phyloP scores from a whole-genome alignment of 2,113 vertebrate genomes.

The Dasyurus viverrinus region DNA sequence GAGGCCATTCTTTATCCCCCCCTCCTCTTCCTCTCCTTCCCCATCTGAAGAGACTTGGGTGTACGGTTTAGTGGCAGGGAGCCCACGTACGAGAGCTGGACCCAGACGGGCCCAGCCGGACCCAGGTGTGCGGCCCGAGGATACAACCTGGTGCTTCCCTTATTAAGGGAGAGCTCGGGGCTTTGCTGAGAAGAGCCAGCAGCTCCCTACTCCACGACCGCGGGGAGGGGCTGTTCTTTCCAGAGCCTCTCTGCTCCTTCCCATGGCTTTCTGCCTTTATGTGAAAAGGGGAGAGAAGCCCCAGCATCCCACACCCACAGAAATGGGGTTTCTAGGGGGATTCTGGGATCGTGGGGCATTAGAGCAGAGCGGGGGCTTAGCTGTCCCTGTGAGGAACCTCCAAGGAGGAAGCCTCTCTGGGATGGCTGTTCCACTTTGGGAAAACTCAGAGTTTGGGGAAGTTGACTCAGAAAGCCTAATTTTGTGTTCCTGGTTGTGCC shows the following conservation, averaged over 20 bases:
- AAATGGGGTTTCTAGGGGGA: no score
- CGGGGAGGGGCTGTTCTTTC: rapidly evolving
- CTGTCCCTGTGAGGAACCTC: not conserved
- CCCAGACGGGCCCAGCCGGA: not conserved
- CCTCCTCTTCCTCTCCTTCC: not conserved
- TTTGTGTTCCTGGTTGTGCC: not conserved
- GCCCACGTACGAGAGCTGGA: not conserved
- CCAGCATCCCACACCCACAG: no score
- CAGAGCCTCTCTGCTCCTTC: not conserved
- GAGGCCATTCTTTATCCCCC: no score
- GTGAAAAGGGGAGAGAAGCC: no score
- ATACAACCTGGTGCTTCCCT: no score
- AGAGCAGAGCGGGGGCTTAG: not conserved
- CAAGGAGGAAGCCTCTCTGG: not conserved
- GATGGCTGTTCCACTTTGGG: not conserved
- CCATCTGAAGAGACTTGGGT: not conserved
- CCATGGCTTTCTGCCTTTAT: no score
- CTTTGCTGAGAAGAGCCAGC: conserved; percentile 4
- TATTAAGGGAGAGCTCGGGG: not conserved
- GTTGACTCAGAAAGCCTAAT: not conserved
- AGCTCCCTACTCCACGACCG: no score
- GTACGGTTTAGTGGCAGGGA: not conserved
- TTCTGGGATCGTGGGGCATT: not conserved
- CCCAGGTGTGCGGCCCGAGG: no score
- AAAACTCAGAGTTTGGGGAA: not conserved